Conservation (phyloP, 2,797 vertebrate genomes). For the Oreonectes daqikongensis region DNA sequence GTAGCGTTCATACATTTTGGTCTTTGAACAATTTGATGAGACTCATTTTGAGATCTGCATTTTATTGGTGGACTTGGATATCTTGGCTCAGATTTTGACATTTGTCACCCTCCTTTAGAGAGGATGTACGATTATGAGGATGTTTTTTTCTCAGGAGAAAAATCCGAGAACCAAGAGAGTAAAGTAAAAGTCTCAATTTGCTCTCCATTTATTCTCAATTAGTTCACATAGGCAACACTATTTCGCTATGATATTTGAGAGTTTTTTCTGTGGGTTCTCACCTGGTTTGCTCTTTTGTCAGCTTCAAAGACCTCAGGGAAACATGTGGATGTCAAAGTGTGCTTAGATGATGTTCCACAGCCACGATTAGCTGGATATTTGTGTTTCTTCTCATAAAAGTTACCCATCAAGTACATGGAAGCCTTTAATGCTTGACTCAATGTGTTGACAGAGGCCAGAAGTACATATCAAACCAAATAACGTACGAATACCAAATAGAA, state of each 20-base stretch:
- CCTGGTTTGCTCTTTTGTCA: conserved; percentile 22
- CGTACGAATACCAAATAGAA: conserved; percentile 40
- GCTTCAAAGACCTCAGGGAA: conserved; percentile 12
- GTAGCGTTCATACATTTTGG: too few relatives aligned
- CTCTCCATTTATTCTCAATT: background rate
- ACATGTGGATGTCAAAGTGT: conserved; percentile 14
- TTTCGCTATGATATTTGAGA: background rate
- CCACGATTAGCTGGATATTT: conserved; percentile 27
- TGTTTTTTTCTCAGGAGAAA: background rate
- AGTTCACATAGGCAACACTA: background rate
- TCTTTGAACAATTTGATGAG: background rate
- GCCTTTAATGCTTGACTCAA: conserved; percentile 1
- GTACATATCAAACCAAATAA: conserved; percentile 34
- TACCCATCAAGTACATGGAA: conserved; percentile 19
- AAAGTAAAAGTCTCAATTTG: too few relatives aligned
- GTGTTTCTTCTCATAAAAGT: conserved; percentile 11
- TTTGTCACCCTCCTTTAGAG: background rate
- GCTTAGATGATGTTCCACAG: conserved; percentile 14
- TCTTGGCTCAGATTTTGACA: background rate
- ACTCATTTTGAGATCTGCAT: background rate
- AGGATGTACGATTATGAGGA: background rate
- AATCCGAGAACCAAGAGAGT: too few relatives aligned
- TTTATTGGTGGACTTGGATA: background rate
- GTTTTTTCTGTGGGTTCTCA: background rate
- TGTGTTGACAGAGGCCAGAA: conserved; percentile 26